Conservation (phyloP, 2,113 vertebrate genomes). For the Drymodes brunneopygia region DNA sequence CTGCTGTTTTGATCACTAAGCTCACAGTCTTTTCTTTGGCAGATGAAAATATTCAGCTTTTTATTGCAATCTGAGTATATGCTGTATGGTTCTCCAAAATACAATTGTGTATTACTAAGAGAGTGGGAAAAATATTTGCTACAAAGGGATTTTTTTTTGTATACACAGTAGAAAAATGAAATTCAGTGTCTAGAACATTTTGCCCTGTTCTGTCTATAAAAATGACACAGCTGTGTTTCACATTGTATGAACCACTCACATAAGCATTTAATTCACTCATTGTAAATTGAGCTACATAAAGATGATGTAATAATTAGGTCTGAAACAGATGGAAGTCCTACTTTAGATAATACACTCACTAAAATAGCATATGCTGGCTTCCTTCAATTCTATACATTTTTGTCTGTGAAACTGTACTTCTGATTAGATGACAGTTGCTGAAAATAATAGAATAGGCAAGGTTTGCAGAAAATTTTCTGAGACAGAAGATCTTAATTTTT, state of each 20-base stretch:
- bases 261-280: slow-evolving; percentile 42
- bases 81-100: not conserved
- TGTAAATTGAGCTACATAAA: slow-evolving; percentile 43
- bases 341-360: slow-evolving; percentile 27
- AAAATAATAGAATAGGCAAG: slow-evolving; percentile 3
- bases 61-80: not conserved
- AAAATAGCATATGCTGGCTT: slow-evolving; percentile 49
- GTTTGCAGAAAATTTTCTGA: slow-evolving; percentile 4
- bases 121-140: slow-evolving; percentile 44
- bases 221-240: slow-evolving; percentile 36
- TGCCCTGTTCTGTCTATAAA: slow-evolving; percentile 2
- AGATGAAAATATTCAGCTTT: slow-evolving; percentile 2
- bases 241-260: slow-evolving; percentile 26
- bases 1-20: slow-evolving; percentile 10
- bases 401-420: not conserved
- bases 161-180: slow-evolving; percentile 22
- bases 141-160: not conserved
- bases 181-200: slow-evolving; percentile 23
- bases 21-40: not conserved
- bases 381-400: slow-evolving; percentile 23
- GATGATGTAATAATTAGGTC: slow-evolving; percentile 50
- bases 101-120: not conserved
- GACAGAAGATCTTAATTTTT: not conserved
- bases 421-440: not conserved
- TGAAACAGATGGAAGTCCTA: slow-evolving; percentile 47